Evolutionary conservation across 2,888 invertebrate genomes (phyloP).

Genomic region (Calameuta filiformis): DNA sequence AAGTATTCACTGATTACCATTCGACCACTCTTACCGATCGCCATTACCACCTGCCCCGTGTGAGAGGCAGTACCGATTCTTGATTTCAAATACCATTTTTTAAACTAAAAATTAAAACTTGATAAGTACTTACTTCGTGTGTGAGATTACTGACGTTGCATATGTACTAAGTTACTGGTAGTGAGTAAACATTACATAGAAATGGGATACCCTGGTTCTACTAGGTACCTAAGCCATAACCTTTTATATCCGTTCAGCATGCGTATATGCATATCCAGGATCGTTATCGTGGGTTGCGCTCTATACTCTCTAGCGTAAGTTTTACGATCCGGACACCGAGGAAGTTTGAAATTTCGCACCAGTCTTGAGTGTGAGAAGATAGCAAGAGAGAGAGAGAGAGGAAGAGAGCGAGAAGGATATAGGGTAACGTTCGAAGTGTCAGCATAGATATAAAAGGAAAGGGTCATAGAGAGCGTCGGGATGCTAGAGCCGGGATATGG

Average conservation of each 20-base stretch:
- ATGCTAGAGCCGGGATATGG: conserved; percentile 4
- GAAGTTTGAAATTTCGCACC: conserved; percentile 53
- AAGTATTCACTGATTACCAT: conserved; percentile 31
- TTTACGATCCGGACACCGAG: conserved; percentile 50
- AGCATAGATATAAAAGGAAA: not conserved
- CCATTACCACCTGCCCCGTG: not conserved
- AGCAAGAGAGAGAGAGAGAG: conserved; percentile 19
- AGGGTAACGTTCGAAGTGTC: not conserved
- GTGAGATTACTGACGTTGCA: not conserved
- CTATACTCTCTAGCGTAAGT: conserved; percentile 40
- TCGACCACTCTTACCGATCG: not conserved
- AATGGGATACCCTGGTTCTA: not conserved
- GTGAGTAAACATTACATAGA: not conserved
- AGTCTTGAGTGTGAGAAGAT: conserved; percentile 17
- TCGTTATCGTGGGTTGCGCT: conserved; percentile 34
- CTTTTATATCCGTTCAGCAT: conserved; percentile 34
- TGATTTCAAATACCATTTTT: not conserved
- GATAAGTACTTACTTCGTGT: not conserved
- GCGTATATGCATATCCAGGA: conserved; percentile 19
- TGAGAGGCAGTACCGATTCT: not conserved
- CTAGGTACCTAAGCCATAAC: conserved; percentile 25
- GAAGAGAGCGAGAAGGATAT: not conserved
- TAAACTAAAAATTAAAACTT: not conserved
- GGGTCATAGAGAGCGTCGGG: not conserved
- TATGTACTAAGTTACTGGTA: not conserved